A percentile compares a stretch with the other conserved stretches of the same genome.
Evolutionary conservation across 53 echinoderm and acorn worm genomes (phyloP).

Genomic region (Crossaster papposus): DNA sequence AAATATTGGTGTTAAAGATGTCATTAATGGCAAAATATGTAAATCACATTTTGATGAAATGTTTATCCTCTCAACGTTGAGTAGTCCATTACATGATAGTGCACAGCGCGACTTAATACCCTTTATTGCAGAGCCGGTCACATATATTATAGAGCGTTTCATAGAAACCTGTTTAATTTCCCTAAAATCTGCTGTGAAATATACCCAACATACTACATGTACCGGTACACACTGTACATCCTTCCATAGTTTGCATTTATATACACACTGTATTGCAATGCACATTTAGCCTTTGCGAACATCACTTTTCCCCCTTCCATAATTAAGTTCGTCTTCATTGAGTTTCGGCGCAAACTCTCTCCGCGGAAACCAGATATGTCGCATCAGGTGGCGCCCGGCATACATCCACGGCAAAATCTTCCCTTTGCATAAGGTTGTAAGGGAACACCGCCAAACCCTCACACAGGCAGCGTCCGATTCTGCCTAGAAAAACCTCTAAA

Average conservation of each 20-base stretch:
- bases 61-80: too few relatives aligned
- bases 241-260: too few relatives aligned
- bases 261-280: too few relatives aligned
- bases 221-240: not conserved
- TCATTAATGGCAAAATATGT: too few relatives aligned
- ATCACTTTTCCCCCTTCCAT: not conserved
- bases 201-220: not conserved
- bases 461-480: constrained; percentile 23
- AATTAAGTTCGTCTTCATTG: constrained; percentile 57
- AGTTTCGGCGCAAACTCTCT: constrained; percentile 32
- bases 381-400: constrained; percentile 46
- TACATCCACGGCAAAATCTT: constrained; percentile 2
- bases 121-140: too few relatives aligned
- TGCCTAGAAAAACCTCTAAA: not conserved
- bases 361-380: constrained; percentile 11
- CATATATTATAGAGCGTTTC: too few relatives aligned
- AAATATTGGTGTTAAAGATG: too few relatives aligned
- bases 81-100: too few relatives aligned
- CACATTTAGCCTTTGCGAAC: not conserved
- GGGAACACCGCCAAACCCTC: constrained; percentile 42
- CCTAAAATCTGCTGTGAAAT: not conserved
- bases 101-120: too few relatives aligned
- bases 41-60: too few relatives aligned
- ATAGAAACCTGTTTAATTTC: not conserved
- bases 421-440: constrained; percentile 58